Conservation (phyloP, 2,113 vertebrate genomes). For the Oceanites oceanicus region DNA sequence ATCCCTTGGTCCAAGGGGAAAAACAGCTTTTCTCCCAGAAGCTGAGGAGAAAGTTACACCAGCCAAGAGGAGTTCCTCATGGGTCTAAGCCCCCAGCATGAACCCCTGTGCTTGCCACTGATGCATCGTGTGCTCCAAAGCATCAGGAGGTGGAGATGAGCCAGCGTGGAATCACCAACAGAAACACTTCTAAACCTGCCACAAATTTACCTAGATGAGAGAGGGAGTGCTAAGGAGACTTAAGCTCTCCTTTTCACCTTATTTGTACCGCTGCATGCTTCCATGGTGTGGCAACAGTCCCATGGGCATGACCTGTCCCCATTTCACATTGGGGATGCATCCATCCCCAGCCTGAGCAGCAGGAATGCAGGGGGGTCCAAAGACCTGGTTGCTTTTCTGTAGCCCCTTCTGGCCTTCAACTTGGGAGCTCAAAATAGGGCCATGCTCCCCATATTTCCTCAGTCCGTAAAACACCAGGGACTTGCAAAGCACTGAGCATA, state of each 20-base stretch:
- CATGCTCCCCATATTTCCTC: background rate
- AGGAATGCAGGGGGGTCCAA: background rate
- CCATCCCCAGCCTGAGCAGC: background rate
- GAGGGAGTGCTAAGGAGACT: background rate
- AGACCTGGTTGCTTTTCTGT: background rate
- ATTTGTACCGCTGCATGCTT: background rate
- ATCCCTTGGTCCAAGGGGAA: background rate
- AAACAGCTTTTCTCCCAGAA: background rate
- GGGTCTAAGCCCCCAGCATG: background rate
- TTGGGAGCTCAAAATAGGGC: background rate
- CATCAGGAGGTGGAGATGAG: background rate
- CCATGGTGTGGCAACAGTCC: background rate
- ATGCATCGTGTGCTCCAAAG: background rate
- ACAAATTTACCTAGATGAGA: background rate
- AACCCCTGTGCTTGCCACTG: background rate
- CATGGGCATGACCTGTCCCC: background rate
- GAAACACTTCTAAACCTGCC: background rate
- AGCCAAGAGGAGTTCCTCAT: background rate
- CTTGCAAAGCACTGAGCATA: background rate
- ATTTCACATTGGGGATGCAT: background rate
- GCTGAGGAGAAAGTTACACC: background rate
- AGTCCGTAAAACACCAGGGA: background rate
- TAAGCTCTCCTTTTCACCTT: background rate
- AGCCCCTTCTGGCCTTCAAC: fast-evolving
- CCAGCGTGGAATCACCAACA: background rate